Percentiles rank a stretch among this genome's conserved stretches.
Evolutionary conservation across 2,113 vertebrate species (phyloP).

Genomic region (Siniperca knerii): DNA sequence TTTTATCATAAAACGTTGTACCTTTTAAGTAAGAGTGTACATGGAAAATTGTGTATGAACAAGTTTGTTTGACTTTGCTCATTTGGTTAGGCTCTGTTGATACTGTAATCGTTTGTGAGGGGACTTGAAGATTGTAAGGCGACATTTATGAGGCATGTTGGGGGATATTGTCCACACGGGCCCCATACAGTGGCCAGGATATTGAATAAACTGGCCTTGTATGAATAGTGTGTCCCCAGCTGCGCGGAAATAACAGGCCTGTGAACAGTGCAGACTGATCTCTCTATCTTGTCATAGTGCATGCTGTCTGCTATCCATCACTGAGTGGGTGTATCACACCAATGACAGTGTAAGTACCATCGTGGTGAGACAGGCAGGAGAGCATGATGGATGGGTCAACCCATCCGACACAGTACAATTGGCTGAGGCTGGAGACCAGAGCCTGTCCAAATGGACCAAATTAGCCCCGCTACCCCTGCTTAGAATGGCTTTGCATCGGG

Average conservation of each 20-base stretch:
- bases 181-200: constrained; percentile 45
- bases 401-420: constrained; percentile 55
- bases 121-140: constrained; percentile 64
- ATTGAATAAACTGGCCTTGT: constrained; percentile 62
- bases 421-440: constrained; percentile 66
- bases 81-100: constrained; percentile 56
- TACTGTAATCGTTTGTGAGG: constrained; percentile 54
- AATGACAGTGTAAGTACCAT: constrained; percentile 74
- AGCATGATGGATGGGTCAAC: constrained; percentile 76
- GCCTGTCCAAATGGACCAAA: constrained; percentile 76
- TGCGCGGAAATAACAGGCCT: constrained; percentile 52
- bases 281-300: constrained; percentile 75
- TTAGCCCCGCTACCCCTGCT: constrained; percentile 65
- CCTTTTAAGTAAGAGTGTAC: constrained; percentile 30
- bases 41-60: constrained; percentile 20
- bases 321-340: constrained; percentile 64
- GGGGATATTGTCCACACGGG: constrained; percentile 60
- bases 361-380: constrained; percentile 67
- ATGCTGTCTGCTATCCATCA: constrained; percentile 79
- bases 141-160: constrained; percentile 58
- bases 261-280: constrained; percentile 66
- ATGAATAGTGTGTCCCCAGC: constrained; percentile 57
- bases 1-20: constrained; percentile 37
- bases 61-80: constrained; percentile 28
- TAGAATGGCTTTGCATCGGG: constrained; percentile 77